A percentile compares a stretch with the other conserved stretches of the same genome.
Evolutionary conservation across 2,113 vertebrate genomes (phyloP).

Genomic region (Galemys pyrenaicus): DNA sequence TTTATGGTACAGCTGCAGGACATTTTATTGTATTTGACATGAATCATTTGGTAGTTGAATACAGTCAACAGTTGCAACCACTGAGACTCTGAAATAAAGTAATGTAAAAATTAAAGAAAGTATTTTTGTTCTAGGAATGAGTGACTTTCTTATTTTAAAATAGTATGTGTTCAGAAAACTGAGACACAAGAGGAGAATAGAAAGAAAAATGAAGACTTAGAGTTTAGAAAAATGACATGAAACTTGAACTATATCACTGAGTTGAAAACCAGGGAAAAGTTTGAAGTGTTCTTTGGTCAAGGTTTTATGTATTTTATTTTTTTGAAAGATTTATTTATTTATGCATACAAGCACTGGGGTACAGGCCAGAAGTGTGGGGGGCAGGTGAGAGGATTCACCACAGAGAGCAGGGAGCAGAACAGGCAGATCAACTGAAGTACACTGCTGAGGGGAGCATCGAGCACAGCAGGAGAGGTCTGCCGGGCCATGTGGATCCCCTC

Average conservation of each 20-base stretch:
- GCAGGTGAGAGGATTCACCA: too few relatives aligned
- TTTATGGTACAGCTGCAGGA: background rate
- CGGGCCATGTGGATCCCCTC: too few relatives aligned
- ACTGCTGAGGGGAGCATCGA: too few relatives aligned
- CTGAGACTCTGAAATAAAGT: background rate
- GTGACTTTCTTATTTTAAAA: background rate
- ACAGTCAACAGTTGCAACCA: background rate
- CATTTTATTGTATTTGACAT: background rate
- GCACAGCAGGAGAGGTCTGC: too few relatives aligned
- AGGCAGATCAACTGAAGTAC: too few relatives aligned
- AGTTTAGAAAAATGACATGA: background rate
- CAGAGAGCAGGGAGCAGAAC: too few relatives aligned
- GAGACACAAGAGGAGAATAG: background rate
- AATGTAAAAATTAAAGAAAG: background rate
- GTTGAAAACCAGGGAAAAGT: background rate
- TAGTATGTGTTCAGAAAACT: constrained; percentile 33
- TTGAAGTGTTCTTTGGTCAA: background rate
- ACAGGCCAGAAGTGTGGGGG: too few relatives aligned
- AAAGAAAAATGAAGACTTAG: background rate
- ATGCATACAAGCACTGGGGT: too few relatives aligned
- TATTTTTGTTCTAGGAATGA: background rate
- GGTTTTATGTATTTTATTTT: background rate
- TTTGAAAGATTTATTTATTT: too few relatives aligned
- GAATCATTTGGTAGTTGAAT: background rate
- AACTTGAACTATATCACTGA: background rate